Evolutionary conservation across 2,888 invertebrate genomes (phyloP), one percentile per base, ranked within the genome.

Genomic region (Pachydiplax longipennis): DNA sequence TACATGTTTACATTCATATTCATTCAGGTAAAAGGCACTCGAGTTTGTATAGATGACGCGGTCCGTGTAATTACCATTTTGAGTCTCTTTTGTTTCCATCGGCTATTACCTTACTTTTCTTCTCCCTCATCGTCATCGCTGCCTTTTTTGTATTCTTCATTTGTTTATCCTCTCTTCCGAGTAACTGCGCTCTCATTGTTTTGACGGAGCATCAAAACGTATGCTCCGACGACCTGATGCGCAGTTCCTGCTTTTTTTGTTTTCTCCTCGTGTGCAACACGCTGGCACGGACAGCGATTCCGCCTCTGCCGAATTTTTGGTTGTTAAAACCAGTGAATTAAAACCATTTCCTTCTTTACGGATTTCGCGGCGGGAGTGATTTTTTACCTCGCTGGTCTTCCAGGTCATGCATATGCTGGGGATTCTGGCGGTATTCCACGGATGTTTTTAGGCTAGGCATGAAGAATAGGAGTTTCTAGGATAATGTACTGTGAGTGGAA

Each of bases 171-270:
- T 25, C 82, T 40, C 40, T 22, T 25, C 25, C 48, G 53, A 48
- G 25, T 31, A 13, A 40, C 48, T 40, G 82, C 82, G 13, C 44
- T 25, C 44, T 53, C 82, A 82, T 82, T 82, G 82, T 82, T 82
- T 82, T 82, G 82, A 48, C 82, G 53, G 48, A n/a, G 48, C 48
- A 82, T 82, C 82, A n/a, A 25, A 82, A 82, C 82, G 82, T 48
- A 13, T 31, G 25, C 53, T 53, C 48, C 25, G 25, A n/a, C 25
- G 44, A 31, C 31, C 48, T 48, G 82, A 82, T 48, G 82, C 31
- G 53, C 48, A 82, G 25, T 48, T 82, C 48, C 53, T 25, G 10
- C 13, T 48, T 25, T 53, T 53, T 18, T 31, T 53, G 13, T 53
- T 31, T 82, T 13, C 48, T 31, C 6, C 13, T 44, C 13, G 2